These are phyloP conservation scores for Pinctada fucata DNA, from an alignment of 2,888 invertebrate genomes.

Conservation along the genomic window DNA sequence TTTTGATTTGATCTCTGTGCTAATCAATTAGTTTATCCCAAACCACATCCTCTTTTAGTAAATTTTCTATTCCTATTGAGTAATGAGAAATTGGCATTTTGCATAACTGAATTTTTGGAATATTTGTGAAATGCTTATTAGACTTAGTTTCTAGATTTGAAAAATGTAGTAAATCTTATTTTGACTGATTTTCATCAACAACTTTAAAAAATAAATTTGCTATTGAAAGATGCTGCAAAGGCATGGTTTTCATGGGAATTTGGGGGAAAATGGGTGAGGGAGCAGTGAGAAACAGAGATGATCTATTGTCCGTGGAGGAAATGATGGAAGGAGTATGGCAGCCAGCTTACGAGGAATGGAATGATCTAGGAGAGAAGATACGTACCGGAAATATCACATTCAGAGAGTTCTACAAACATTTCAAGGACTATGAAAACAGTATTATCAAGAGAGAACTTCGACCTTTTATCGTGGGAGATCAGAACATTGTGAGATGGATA, in stretches of 20 bases:
- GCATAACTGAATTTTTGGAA: too few relatives aligned
- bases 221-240: constrained; percentile 18
- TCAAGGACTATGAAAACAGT: constrained; percentile 4
- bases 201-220: too few relatives aligned
- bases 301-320: constrained; percentile 3
- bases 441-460: constrained; percentile 16
- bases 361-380: constrained; percentile 13
- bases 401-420: constrained; percentile 25
- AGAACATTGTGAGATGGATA: constrained; percentile 16
- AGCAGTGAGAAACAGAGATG: not conserved
- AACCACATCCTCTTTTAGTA: too few relatives aligned
- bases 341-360: constrained; percentile 13
- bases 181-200: too few relatives aligned
- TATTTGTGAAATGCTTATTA: too few relatives aligned
- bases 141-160: too few relatives aligned
- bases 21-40: too few relatives aligned
- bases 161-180: too few relatives aligned
- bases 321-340: constrained; percentile 20
- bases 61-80: too few relatives aligned
- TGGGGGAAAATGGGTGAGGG: constrained; percentile 27
- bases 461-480: not conserved
- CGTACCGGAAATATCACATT: constrained; percentile 27
- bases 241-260: constrained; percentile 18
- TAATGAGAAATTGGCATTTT: too few relatives aligned
- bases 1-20: too few relatives aligned